A percentile compares a stretch with the other conserved stretches of the same genome.
Conservation (phyloP, 2,113 vertebrate species). For the Anguilla rostrata region DNA sequence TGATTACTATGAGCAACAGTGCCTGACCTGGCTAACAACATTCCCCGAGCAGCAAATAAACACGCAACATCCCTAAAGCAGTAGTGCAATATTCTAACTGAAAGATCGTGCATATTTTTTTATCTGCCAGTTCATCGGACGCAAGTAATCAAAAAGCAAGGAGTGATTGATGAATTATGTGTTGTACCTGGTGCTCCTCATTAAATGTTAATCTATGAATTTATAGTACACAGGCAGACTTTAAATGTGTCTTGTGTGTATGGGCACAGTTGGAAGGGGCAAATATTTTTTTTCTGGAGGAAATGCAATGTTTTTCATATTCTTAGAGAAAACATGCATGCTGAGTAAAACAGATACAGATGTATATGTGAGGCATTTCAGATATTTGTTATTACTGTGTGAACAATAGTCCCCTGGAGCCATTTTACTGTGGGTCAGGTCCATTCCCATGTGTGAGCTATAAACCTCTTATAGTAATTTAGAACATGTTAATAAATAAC, state of each 20-base stretch:
- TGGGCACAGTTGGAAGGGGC: neutral
- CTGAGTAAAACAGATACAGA: neutral
- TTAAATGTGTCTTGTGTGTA: neutral
- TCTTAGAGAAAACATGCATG: neutral
- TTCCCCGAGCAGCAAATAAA: too few species aligned
- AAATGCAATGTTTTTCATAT: neutral
- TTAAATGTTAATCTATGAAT: neutral
- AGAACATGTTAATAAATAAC: neutral
- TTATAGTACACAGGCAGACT: neutral
- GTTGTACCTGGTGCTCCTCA: neutral
- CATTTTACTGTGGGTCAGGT: neutral
- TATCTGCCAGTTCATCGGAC: neutral
- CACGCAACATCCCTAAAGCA: too few species aligned
- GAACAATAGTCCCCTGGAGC: neutral
- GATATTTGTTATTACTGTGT: neutral
- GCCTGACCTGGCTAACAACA: too few species aligned
- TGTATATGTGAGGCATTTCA: neutral
- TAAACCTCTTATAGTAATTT: neutral
- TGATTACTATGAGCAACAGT: too few species aligned
- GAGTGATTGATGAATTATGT: neutral
- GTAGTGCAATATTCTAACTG: too few species aligned
- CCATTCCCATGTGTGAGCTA: neutral
- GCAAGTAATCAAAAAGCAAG: neutral
- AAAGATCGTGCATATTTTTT: neutral
- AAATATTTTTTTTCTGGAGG: neutral